phyloP scores from a whole-genome alignment of 2,888 invertebrate species.

The Caenorhabditis sinica region DNA sequence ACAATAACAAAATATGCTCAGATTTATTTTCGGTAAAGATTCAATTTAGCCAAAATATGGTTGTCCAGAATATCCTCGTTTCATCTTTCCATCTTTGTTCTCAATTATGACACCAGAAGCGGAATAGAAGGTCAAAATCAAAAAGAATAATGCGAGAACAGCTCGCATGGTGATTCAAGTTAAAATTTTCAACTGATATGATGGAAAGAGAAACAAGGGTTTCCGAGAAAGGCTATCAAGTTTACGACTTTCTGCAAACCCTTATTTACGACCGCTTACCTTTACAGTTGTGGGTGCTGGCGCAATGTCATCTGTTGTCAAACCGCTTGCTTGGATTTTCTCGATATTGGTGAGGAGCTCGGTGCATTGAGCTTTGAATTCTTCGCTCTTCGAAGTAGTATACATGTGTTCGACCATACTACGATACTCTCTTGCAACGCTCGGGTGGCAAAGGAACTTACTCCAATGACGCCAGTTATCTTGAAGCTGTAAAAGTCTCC shows the following conservation, averaged over 20 bases:
- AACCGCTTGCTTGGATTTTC: conserved; percentile 51
- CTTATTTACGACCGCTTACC: conserved; percentile 27
- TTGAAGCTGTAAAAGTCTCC: conserved; percentile 37
- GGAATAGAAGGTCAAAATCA: conserved; percentile 41
- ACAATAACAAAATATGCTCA: not conserved
- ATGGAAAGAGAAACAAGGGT: not conserved
- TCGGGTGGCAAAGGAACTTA: conserved; percentile 49
- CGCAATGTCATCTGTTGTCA: conserved; percentile 46
- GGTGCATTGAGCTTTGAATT: conserved; percentile 35
- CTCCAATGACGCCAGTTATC: conserved; percentile 61
- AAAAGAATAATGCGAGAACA: conserved; percentile 25
- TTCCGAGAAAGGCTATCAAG: not conserved
- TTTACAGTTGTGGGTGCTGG: conserved; percentile 24
- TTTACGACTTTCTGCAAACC: conserved; percentile 22
- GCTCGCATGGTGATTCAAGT: not conserved
- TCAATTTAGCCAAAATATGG: conserved; percentile 48
- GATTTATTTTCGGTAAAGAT: conserved; percentile 11
- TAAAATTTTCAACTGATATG: not conserved
- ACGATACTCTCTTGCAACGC: conserved; percentile 30
- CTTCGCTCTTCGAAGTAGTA: conserved; percentile 47
- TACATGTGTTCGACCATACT: conserved; percentile 33
- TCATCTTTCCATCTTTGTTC: conserved; percentile 59
- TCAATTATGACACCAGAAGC: conserved; percentile 54
- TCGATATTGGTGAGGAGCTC: conserved; percentile 42
- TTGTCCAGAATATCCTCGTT: conserved; percentile 48